Percentiles rank a stretch among this genome's conserved stretches.
Conservation (phyloP, 2,888 invertebrate genomes). For the Tineola bisselliella region DNA sequence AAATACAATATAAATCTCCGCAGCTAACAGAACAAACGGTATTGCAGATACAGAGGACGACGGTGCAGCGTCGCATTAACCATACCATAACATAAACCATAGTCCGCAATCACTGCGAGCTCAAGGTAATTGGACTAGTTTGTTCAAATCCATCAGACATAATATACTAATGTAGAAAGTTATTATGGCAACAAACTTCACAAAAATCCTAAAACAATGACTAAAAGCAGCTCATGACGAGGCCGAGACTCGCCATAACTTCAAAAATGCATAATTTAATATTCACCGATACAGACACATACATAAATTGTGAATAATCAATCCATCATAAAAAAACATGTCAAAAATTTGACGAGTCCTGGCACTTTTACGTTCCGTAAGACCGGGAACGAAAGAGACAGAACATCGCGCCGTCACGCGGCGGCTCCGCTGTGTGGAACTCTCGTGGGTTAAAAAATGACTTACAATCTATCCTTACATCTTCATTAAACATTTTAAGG, state of each 20-base stretch:
- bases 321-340: slow-evolving; percentile 66
- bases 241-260: slow-evolving; percentile 55
- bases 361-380: slow-evolving; percentile 18
- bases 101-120: slow-evolving; percentile 16
- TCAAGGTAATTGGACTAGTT: slow-evolving; percentile 48
- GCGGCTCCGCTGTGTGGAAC: slow-evolving; percentile 5
- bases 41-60: slow-evolving; percentile 20
- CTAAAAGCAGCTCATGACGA: slow-evolving; percentile 62
- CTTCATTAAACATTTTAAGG: slow-evolving; percentile 63
- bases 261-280: slow-evolving; percentile 67
- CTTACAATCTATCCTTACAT: slow-evolving; percentile 65
- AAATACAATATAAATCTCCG: slow-evolving; percentile 57
- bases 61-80: not conserved
- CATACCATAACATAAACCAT: slow-evolving; percentile 5
- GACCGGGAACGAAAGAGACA: slow-evolving; percentile 14
- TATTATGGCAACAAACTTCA: slow-evolving; percentile 69
- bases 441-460: slow-evolving; percentile 56
- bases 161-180: slow-evolving; percentile 65
- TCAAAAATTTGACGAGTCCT: slow-evolving; percentile 55
- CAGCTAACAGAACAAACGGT: slow-evolving; percentile 55
- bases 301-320: slow-evolving; percentile 66
- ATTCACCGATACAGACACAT: slow-evolving; percentile 67
- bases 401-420: slow-evolving; percentile 12
- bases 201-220: slow-evolving; percentile 68
- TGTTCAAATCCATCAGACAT: slow-evolving; percentile 64